These are phyloP conservation scores for Eueides isabella DNA, from an alignment of 1,140 invertebrate species.

Conservation along the genomic window DNA sequence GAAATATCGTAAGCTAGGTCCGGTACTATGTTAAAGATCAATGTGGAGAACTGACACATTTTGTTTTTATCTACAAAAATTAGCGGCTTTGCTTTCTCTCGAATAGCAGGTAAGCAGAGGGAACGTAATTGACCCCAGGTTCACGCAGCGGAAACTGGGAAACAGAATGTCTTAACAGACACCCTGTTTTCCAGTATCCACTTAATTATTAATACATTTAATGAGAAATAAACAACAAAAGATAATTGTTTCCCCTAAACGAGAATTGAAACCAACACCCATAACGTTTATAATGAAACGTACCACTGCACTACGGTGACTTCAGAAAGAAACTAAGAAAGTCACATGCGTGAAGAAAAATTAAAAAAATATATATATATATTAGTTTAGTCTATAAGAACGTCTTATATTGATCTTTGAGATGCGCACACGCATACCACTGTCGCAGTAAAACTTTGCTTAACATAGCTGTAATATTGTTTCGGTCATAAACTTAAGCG, in stretches of 20 bases:
- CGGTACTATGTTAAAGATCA: not conserved
- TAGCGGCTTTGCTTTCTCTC: too few species aligned
- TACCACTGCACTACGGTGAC: too few species aligned
- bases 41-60: not conserved
- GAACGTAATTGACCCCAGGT: too few species aligned
- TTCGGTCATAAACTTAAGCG: slow-evolving; percentile 56
- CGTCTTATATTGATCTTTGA: slow-evolving; percentile 31
- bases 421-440: slow-evolving; percentile 49
- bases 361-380: not conserved
- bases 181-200: too few species aligned
- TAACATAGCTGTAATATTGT: slow-evolving; percentile 66
- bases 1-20: slow-evolving; percentile 21
- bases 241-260: too few species aligned
- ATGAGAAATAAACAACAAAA: too few species aligned
- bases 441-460: slow-evolving; percentile 62
- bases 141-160: too few species aligned
- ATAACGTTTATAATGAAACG: too few species aligned
- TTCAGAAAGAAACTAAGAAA: not conserved
- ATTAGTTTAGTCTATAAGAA: slow-evolving; percentile 9
- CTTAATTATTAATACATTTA: too few species aligned
- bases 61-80: not conserved
- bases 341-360: not conserved
- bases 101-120: too few species aligned
- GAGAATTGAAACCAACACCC: too few species aligned
- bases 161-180: too few species aligned